These are phyloP conservation scores for Adelges cooleyi DNA, from an alignment of 1,140 invertebrate genomes.

Conservation along the genomic window DNA sequence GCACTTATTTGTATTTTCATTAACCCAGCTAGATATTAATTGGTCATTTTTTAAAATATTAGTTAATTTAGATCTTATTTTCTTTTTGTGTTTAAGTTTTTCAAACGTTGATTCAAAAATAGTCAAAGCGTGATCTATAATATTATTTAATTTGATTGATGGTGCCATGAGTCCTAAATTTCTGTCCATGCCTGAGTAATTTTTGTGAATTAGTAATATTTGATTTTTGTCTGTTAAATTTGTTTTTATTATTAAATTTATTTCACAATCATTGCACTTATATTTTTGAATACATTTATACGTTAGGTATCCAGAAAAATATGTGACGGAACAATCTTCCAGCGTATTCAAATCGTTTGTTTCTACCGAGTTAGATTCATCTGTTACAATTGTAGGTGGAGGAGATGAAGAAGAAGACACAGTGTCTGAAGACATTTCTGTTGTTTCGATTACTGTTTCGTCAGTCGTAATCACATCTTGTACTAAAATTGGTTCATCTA, in stretches of 20 bases:
- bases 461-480: background rate
- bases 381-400: background rate
- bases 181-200: background rate
- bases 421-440: too few relatives aligned
- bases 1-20: constrained; percentile 1
- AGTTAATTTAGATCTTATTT: background rate
- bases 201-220: background rate
- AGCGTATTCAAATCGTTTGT: background rate
- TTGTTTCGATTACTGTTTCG: background rate
- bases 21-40: background rate
- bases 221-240: background rate
- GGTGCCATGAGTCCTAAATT: background rate
- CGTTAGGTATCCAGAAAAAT: background rate
- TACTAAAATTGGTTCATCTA: background rate
- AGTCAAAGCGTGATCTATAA: background rate
- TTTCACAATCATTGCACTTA: background rate
- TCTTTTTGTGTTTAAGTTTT: background rate
- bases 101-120: too few relatives aligned
- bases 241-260: background rate
- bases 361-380: background rate
- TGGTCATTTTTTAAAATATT: background rate
- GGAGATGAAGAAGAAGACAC: too few relatives aligned
- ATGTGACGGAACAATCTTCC: background rate
- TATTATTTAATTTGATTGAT: background rate
- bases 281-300: background rate